phyloP scores from a whole-genome alignment of 2,113 vertebrate genomes.

The Saccopteryx bilineata region DNA sequence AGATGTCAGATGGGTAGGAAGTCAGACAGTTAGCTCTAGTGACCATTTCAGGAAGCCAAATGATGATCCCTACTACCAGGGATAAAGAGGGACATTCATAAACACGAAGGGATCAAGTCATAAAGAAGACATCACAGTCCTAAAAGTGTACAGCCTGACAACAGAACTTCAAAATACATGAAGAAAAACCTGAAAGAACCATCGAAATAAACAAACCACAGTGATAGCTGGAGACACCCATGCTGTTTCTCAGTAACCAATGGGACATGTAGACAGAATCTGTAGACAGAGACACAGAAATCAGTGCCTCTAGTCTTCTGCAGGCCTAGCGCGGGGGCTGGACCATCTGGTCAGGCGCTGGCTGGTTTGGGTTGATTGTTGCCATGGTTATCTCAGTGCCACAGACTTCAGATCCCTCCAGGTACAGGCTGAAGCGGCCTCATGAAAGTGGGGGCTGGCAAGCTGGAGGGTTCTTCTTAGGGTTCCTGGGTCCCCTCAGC shows the following conservation, averaged over 20 bases:
- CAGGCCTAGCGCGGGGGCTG: not conserved
- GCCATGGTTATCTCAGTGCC: not conserved
- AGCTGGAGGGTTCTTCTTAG: not conserved
- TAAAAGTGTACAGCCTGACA: not conserved
- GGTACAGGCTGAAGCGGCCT: not conserved
- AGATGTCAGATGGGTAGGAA: not conserved
- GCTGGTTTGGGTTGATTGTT: not conserved
- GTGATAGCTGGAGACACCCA: not conserved
- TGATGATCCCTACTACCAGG: not conserved
- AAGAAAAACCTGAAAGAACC: not conserved
- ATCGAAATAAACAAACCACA: not conserved
- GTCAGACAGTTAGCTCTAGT: not conserved
- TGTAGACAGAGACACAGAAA: not conserved
- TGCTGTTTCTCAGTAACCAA: rapidly evolving
- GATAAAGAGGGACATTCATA: not conserved
- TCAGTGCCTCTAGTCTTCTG: rapidly evolving
- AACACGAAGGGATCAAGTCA: not conserved
- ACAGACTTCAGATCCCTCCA: not conserved
- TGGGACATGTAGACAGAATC: not conserved
- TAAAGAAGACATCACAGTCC: not conserved
- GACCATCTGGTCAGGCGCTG: not conserved
- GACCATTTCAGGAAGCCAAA: not conserved
- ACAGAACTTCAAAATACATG: not conserved
- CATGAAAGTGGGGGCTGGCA: not conserved
- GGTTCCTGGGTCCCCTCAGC: not conserved